Base-by-base conservation (phyloP, 2,113 vertebrate genomes). In the Sylvicapra grimmia region DNA sequence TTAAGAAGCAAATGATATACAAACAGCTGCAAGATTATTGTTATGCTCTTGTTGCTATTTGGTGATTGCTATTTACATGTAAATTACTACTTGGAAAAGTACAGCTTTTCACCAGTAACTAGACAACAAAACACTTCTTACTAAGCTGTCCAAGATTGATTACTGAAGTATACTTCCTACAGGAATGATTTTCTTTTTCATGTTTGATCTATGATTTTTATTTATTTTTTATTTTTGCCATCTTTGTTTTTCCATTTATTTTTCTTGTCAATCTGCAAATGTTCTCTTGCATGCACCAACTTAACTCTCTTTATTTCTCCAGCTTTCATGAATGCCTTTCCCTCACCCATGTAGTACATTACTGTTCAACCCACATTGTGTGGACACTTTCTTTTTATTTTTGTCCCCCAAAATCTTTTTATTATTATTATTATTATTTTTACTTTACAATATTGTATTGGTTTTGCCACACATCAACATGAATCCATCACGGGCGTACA, bases 11-110 rank as follows among this genome's bases (percentile, higher is more conserved):
- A 96, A 93, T 89, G 49, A 59, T 89, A 97, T 89, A 91, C 93
- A 96, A 92, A 95, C 89, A 98, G 96, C 86, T 95, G 94, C 49
- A 83, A 40, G 47, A 91, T 98, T 94, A 95, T 94, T 96, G 49
- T 94, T 94, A 82, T 63, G n/a, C 65, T 96, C 82, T 83, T 86
- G 27, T 84, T 90, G 93, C 92, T 94, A 80, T 92, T 97, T 93
- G 75, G 54, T 90, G 96, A 97, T 97, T 96, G 89, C 83, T 97
- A 95, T 96, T 97, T 95, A 94, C 96, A 97, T 97, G 93, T 97
- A 98, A 97, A 98, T 98, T 92, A 90, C 96, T 97, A 85, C 85
- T 96, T 92, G 51, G 93, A 97, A 97, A 93, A 92, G 21, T 29
- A 80, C 49, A 96, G 92, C 84, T 93, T 94, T 96, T 83, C n/a